Conservation (phyloP, 2,113 vertebrate species). For the Catharus fuscescens region DNA sequence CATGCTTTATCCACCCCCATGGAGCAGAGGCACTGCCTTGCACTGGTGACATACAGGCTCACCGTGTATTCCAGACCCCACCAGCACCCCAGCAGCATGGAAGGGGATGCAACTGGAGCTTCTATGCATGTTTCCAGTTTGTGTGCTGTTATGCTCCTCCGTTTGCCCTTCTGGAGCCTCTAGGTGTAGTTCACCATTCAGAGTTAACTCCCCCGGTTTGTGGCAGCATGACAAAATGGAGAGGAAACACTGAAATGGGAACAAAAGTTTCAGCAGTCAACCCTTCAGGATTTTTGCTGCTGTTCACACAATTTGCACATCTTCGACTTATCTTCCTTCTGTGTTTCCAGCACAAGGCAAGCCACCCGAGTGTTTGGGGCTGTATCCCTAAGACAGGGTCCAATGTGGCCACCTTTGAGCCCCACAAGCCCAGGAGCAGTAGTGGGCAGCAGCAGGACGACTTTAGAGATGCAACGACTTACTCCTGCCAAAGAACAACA, state of each 20-base stretch:
- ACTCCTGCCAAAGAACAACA: slow-evolving; percentile 88
- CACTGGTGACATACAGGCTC: not conserved
- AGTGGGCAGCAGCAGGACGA: slow-evolving; percentile 39
- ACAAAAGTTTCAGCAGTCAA: not conserved
- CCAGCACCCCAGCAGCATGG: not conserved
- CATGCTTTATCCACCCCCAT: not conserved
- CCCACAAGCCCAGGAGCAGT: not conserved
- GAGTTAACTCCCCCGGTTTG: not conserved
- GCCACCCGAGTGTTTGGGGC: not conserved
- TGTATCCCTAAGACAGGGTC: not conserved
- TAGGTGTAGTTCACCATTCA: fast-evolving
- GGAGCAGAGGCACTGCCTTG: fast-evolving
- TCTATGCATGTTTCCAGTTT: not conserved
- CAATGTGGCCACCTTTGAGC: not conserved
- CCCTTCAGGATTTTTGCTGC: not conserved
- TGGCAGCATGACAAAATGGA: not conserved
- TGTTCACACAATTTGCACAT: not conserved
- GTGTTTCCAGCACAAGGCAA: not conserved
- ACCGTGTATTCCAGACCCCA: not conserved
- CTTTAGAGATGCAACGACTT: slow-evolving; percentile 78
- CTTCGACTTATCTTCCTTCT: not conserved
- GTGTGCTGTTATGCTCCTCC: not conserved
- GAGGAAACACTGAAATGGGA: not conserved
- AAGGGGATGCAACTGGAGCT: not conserved
- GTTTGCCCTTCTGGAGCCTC: not conserved